phyloP scores from a whole-genome alignment of 2,888 invertebrate genomes.

The Metopia argyrocephala region DNA sequence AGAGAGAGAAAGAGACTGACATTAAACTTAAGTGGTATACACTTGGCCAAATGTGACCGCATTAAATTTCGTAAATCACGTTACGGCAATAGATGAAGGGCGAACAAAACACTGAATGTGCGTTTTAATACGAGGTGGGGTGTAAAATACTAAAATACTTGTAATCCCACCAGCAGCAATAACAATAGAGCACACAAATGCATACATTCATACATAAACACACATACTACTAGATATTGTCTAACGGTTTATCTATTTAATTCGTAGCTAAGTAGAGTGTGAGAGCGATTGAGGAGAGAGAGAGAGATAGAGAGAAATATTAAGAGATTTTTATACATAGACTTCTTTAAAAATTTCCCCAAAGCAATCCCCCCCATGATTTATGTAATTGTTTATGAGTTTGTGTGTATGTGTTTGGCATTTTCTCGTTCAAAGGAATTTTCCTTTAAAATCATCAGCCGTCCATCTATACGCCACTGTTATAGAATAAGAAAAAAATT shows the following conservation, averaged over 20 bases:
- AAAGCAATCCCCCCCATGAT: background rate
- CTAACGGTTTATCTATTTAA: background rate
- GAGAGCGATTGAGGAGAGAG: background rate
- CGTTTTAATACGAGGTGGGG: slow-evolving; percentile 38
- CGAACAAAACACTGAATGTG: background rate
- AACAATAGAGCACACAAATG: slow-evolving; percentile 53
- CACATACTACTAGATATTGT: background rate
- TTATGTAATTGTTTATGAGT: background rate
- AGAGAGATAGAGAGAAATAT: background rate
- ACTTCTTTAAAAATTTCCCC: background rate
- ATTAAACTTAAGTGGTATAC: slow-evolving; percentile 78
- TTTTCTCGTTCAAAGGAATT: background rate
- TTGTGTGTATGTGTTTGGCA: background rate
- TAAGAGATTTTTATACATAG: background rate
- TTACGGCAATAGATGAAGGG: slow-evolving; percentile 35
- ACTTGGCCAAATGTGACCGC: slow-evolving; percentile 79
- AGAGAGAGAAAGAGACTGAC: no score
- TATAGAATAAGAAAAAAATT: background rate
- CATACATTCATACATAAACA: slow-evolving; percentile 10
- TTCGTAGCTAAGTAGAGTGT: background rate
- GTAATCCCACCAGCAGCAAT: slow-evolving; percentile 51
- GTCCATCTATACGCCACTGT: background rate
- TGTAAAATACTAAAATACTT: slow-evolving; percentile 57
- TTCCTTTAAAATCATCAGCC: background rate
- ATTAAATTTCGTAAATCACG: slow-evolving; percentile 68